These are phyloP conservation scores for Enteromius unitaeniatus DNA, from an alignment of 2,797 vertebrate genomes.

Conservation along the genomic window DNA sequence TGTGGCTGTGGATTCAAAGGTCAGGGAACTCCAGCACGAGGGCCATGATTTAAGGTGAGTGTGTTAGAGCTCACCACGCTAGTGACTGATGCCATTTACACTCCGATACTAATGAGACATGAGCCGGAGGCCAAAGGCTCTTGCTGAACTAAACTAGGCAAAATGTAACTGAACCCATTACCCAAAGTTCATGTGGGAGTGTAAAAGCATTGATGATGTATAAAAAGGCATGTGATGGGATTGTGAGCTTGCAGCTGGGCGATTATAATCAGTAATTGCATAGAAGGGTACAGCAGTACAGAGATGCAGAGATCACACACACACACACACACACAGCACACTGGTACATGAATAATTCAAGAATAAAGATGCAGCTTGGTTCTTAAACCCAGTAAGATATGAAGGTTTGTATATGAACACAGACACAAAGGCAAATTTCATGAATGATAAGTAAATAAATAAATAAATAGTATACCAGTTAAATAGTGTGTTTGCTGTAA, in stretches of 20 bases:
- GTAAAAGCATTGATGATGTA: not conserved
- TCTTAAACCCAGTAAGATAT: not conserved
- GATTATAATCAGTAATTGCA: conserved; percentile 31
- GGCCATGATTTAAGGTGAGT: conserved; percentile 62
- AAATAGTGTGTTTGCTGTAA: not conserved
- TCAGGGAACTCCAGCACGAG: conserved; percentile 60
- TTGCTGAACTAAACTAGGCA: not conserved
- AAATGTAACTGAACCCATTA: not conserved
- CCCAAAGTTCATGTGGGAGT: not conserved
- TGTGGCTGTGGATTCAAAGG: conserved; percentile 52
- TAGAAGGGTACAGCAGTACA: not conserved
- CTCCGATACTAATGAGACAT: conserved; percentile 13
- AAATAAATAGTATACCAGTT: not conserved
- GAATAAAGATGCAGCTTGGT: not conserved
- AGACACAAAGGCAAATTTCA: not conserved
- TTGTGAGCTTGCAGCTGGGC: conserved; percentile 9
- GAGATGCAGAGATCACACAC: not conserved
- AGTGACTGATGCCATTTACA: conserved; percentile 35
- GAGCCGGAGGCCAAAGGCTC: conserved; percentile 21
- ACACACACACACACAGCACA: not conserved
- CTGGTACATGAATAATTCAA: not conserved
- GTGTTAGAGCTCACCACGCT: conserved; percentile 7
- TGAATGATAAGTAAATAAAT: not conserved
- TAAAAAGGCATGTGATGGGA: conserved; percentile 11
- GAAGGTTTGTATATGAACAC: not conserved